Base-by-base conservation (phyloP, 1,140 invertebrate species). In the Magallana gigas region DNA sequence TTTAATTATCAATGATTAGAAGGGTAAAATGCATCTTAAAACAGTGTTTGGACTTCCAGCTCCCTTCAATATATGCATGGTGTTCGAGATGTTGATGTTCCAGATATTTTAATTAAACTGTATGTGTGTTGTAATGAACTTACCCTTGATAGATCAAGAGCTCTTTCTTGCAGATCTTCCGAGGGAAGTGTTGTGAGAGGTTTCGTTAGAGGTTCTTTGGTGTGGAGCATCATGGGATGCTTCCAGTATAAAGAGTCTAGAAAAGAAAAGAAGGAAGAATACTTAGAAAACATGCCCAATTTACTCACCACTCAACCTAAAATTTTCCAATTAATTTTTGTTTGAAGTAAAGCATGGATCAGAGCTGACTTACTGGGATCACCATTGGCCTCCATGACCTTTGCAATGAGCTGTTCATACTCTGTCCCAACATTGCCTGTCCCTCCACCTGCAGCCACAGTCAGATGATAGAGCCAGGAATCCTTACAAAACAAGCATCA, bases 71-170 rank as follows among this genome's bases (percentile, higher is more conserved):
- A 36, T 36, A 36, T 36, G 36, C 60, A 64, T 16, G 12, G 18
- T 14, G 1, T 64, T 16, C 60, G 18, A 64, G 62, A 16, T 48
- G 5, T 48, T 48, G 36, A 48, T 48, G 36, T 48, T 48, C 36
- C 5, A 48, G 36, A 48, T 48, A 48, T 5, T 4, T 48, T 48
- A 0, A 48, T 48, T 2, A 4, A 48, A 48, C 1, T 48, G 36
- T 48, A 48, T 48, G 36, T 48, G 18, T 80, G 6, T 80, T 64
- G 60, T 29, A 0, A 36, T 4, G 68, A 29, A 83, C 85, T 90
- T 94, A 98, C 98, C 96, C 99, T 99, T 93, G 99, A 99, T 85
- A 99, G 96, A 95, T 99, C 98, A 87, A 99, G 96, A 76, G 98
- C 98, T 95, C 99, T 98, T 29, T 96, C 96, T 94, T 99, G 97